phyloP scores from a whole-genome alignment of 2,888 invertebrate genomes.

The Oscheius sp. region DNA sequence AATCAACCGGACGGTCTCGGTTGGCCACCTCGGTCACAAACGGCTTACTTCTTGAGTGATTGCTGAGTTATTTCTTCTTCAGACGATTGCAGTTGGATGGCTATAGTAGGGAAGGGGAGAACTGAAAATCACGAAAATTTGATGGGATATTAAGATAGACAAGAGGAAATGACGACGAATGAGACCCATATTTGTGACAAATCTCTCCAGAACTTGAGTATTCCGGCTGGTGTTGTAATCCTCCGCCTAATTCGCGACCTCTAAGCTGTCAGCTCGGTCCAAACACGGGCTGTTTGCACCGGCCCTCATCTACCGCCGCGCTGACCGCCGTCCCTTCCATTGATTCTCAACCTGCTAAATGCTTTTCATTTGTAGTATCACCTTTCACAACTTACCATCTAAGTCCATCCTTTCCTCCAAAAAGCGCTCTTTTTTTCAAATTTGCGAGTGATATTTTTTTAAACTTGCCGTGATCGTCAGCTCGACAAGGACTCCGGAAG shows the following conservation, averaged over 20 bases:
- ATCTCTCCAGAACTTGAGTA: neutral
- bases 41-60: no score
- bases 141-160: no score
- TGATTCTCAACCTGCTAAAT: conserved; percentile 10
- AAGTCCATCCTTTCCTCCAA: neutral
- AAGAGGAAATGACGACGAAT: no score
- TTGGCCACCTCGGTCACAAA: conserved; percentile 4
- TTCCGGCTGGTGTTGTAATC: conserved; percentile 21
- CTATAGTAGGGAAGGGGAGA: no score
- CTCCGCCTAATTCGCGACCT: conserved; percentile 24
- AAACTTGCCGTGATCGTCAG: no score
- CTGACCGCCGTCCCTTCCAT: conserved; percentile 19
- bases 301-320: conserved; percentile 26
- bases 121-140: neutral
- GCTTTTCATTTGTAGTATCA: neutral
- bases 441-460: no score
- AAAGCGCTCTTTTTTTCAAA: neutral
- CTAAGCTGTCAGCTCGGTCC: conserved; percentile 30
- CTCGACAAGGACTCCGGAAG: no score
- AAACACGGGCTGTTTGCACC: conserved; percentile 29
- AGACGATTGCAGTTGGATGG: no score
- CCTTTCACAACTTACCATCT: neutral
- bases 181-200: no score
- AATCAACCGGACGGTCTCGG: conserved; percentile 21
- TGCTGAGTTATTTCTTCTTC: no score